A percentile compares a stretch with the other conserved stretches of the same genome.
Conservation (phyloP, 1,140 invertebrate genomes). For the Scaptomyza hsui region DNA sequence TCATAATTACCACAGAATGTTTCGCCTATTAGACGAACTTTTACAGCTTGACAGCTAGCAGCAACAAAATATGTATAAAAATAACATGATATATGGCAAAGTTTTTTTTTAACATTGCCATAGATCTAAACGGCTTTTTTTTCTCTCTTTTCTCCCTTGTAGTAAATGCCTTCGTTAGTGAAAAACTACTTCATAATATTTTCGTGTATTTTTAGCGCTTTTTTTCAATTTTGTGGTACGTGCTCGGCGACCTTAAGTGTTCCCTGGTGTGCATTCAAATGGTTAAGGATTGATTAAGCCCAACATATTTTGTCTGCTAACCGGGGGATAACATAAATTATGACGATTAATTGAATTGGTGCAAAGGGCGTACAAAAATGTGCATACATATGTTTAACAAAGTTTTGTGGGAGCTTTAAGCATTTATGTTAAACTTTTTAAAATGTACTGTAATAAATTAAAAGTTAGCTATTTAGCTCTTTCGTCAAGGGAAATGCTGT, state of each 20-base stretch:
- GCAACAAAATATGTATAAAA: not conserved
- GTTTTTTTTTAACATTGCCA: slow-evolving; percentile 28
- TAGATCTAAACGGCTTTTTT: not conserved
- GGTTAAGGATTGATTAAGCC: slow-evolving; percentile 33
- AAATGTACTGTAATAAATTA: no score
- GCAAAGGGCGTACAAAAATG: not conserved
- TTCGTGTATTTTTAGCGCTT: slow-evolving; percentile 31
- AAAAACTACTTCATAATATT: slow-evolving; percentile 7
- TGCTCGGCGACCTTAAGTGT: slow-evolving; percentile 43
- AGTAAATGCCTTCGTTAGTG: slow-evolving; percentile 8
- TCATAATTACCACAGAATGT: slow-evolving; percentile 32
- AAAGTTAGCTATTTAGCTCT: no score
- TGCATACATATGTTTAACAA: no score
- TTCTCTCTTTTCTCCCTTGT: slow-evolving; percentile 1
- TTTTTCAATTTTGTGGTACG: slow-evolving; percentile 43
- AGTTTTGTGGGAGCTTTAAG: no score
- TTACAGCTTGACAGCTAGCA: not conserved
- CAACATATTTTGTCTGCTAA: slow-evolving; percentile 6
- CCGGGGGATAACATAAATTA: slow-evolving; percentile 18
- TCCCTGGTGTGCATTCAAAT: slow-evolving; percentile 52
- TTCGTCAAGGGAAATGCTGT: no score
- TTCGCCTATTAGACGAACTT: slow-evolving; percentile 26
- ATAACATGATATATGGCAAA: slow-evolving; percentile 21
- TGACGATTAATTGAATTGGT: slow-evolving; percentile 23
- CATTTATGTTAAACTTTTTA: no score